Evolutionary conservation across 2,888 invertebrate genomes (phyloP), one percentile per base, ranked within the genome.

Genomic region (Fragum sueziense): DNA sequence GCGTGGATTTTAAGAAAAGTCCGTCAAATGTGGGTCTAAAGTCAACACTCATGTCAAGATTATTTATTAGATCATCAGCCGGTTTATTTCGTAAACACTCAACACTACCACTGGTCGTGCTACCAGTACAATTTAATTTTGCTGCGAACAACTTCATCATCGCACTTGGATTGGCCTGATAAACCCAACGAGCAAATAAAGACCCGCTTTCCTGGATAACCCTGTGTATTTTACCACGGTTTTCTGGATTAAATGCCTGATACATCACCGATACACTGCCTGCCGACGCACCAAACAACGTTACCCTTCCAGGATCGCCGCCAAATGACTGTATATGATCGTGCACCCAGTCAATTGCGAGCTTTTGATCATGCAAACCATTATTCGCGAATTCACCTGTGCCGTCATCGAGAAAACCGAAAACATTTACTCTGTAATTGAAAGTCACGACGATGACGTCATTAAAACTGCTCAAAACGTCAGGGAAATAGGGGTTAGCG

Each of bases 401-500:
- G 86, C 88, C 86, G 88, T 95, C 96, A 72, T 95, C 96, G 91
- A 98, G 95, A 94, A 98, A 98, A 31, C 98, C 98, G 92, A 98
- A 98, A 0, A 97, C 96, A 20, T 98, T 98, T 11, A 85, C 96
- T 74, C 98, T 95, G 94, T 97, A 98, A 91, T 98, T 97, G 95
- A 98, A 97, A 41, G 98, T 97, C 78, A 97, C 98, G 20, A 99
- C 97, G 91, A 98, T 97, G 73, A 97, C 97, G 94, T 98, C 97
- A 93, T 97, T 96, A 78, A 96, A 96, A 33, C 97, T 96, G 41
- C 98, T 96, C 94, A 98, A 96, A 88, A 89, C 88, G 90, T 97
- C 96, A 27, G 82, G 88, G 57, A 87, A 84, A 65, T 88, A 90
- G 0, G 88, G 29, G 11, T 86, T 85, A 65, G 97, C 96, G 33